phyloP scores from a whole-genome alignment of 2,797 vertebrate genomes.

The Neomorphus geoffroyi region DNA sequence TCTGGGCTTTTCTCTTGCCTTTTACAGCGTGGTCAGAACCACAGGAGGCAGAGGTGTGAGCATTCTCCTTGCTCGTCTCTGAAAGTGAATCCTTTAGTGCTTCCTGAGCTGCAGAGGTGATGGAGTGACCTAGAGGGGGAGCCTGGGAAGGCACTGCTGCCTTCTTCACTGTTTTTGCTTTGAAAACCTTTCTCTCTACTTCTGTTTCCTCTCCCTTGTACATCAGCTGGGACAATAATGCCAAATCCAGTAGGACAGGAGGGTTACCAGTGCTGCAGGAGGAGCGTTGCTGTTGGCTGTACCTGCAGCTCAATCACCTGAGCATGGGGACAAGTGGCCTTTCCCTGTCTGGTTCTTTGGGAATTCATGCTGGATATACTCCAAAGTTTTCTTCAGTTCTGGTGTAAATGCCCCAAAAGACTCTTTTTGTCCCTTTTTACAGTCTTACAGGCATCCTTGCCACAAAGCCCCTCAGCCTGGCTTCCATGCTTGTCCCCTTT shows the following conservation, averaged over 20 bases:
- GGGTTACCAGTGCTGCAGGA: background rate
- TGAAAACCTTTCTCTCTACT: background rate
- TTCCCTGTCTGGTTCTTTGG: background rate
- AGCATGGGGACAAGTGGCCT: background rate
- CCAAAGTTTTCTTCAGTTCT: background rate
- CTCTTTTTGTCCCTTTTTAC: background rate
- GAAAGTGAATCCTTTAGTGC: rapidly evolving
- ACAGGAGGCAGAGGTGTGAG: background rate
- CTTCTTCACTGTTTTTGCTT: background rate
- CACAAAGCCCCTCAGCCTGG: background rate
- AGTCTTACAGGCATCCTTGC: rapidly evolving
- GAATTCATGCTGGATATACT: background rate
- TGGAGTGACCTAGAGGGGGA: too few species aligned
- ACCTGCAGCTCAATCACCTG: background rate
- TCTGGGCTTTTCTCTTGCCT: background rate
- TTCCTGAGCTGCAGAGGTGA: background rate
- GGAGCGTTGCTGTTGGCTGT: background rate
- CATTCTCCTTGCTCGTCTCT: background rate
- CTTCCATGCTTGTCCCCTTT: background rate
- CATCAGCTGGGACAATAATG: background rate
- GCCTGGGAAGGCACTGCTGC: background rate
- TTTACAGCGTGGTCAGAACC: background rate
- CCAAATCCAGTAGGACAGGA: background rate
- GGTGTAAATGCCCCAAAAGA: background rate
- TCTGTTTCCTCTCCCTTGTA: background rate